A percentile compares a stretch with the other conserved stretches of the same genome.
Evolutionary conservation across 92 coral and sea anemone species (phyloP).

Genomic region (Porites lobata): DNA sequence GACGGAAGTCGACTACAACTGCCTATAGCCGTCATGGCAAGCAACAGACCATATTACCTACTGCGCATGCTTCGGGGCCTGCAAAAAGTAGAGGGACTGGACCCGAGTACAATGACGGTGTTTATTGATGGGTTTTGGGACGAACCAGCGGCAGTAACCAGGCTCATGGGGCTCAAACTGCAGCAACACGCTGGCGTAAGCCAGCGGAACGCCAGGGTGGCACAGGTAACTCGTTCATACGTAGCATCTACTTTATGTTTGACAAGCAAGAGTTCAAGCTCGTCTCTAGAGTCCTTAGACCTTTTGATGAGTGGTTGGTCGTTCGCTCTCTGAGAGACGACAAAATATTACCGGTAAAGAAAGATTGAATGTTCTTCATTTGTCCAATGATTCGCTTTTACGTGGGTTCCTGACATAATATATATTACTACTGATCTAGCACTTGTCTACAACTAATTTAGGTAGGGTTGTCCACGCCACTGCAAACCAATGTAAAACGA

Average conservation of each 20-base stretch:
- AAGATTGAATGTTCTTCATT: too few relatives aligned
- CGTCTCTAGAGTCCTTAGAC: too few relatives aligned
- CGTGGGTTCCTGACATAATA: too few relatives aligned
- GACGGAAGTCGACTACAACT: slow-evolving; percentile 75
- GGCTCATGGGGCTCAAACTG: slow-evolving; percentile 70
- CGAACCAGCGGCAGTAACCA: slow-evolving; percentile 75
- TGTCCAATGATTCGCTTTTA: too few relatives aligned
- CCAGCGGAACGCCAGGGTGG: slow-evolving; percentile 63
- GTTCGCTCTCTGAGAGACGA: too few relatives aligned
- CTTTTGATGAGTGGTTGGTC: too few relatives aligned
- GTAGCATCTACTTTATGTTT: neutral
- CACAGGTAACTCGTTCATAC: slow-evolving; percentile 71
- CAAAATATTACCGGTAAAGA: too few relatives aligned
- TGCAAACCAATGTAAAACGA: too few relatives aligned
- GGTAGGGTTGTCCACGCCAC: too few relatives aligned
- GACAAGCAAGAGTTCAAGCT: too few relatives aligned
- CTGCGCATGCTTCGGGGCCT: slow-evolving; percentile 82
- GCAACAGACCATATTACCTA: slow-evolving; percentile 84
- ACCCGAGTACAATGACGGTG: slow-evolving; percentile 70
- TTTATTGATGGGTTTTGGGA: slow-evolving; percentile 82
- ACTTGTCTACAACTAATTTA: too few relatives aligned
- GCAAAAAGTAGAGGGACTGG: slow-evolving; percentile 76
- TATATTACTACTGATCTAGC: too few relatives aligned
- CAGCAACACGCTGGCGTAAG: slow-evolving; percentile 80
- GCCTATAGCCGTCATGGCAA: slow-evolving; percentile 86